Evolutionary conservation across 2,113 vertebrate genomes (phyloP).

Genomic region (Albula glossodonta): DNA sequence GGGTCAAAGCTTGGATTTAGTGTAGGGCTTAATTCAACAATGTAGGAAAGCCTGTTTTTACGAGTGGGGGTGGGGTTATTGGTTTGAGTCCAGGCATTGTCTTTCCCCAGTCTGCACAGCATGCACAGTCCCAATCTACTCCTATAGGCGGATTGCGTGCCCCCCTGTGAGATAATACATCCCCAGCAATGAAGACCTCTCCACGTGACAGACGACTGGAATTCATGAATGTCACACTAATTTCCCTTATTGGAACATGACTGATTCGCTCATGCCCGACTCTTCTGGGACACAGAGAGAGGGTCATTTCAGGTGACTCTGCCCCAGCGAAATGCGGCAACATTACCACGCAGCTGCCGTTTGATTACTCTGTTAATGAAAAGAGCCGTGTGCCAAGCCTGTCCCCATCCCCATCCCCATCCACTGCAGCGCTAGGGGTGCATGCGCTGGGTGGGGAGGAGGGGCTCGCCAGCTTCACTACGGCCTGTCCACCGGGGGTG

Average conservation of each 20-base stretch:
- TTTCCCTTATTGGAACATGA: background rate
- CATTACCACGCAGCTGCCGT: background rate
- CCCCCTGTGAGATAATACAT: background rate
- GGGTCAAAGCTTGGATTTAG: conserved; percentile 42
- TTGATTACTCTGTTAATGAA: background rate
- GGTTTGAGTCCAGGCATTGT: conserved; percentile 26
- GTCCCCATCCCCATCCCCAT: no score
- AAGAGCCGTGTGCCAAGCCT: no score
- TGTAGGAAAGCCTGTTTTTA: conserved; percentile 21
- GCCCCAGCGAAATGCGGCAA: background rate
- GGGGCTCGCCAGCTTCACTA: background rate
- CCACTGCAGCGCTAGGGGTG: no score
- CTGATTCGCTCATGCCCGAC: background rate
- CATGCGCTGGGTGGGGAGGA: no score
- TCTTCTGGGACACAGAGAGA: background rate
- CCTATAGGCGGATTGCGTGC: no score
- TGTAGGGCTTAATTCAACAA: background rate
- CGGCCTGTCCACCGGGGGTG: background rate
- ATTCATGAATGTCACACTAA: background rate
- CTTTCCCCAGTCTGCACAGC: conserved; percentile 19
- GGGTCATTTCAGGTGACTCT: background rate
- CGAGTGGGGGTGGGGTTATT: conserved; percentile 25
- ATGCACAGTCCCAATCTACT: background rate
- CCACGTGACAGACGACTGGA: background rate
- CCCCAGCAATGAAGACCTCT: background rate